Base-by-base conservation (phyloP, 2,797 vertebrate species). In the Sebastes paucispinis region DNA sequence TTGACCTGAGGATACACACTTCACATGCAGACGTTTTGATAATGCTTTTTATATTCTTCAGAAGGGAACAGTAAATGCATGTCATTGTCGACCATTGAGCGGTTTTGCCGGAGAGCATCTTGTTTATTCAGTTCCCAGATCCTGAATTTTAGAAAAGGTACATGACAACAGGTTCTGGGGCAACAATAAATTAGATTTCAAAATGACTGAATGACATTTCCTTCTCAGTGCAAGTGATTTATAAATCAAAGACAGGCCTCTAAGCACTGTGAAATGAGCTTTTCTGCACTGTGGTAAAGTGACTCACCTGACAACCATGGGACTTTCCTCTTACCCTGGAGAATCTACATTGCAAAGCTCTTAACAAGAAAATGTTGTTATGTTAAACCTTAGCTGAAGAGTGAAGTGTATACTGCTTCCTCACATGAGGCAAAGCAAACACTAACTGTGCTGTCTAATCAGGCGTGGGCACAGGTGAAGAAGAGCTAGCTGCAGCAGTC, bases 201-300 rank as follows among this genome's bases (percentile, higher is more conserved):
- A 68, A 92, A 90, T 87, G 83, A 88, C 69, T 87, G 84, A 91
- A 85, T 90, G 84, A 85, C 86, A 88, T 87, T 92, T 90, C 52
- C 66, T 86, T 82, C 69, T 84, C 54, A 69, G 67, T 80, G 69
- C 77, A 89, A 88, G 88, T 89, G 73, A 88, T 91, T 89, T 89
- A 82, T 79, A 83, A 93, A 76, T 92, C 79, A 79, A 86, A 86
- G 78, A 81, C 75, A 12, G 69, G 32, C 87, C 88, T 84, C 32
- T 78, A 50, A 87, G 89, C 84, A 5, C 78, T 90, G 85, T 87
- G 82, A 91, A 89, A 93, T 87, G 69, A 87, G 87, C 79, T 89
- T 89, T 90, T 89, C 83, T 82, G 50, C 73, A 25, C 75, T 39
- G 63, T 66, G 69, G 32, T 75, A 72, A 89, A 88, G 73, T 79